phyloP scores from a whole-genome alignment of 1,140 invertebrate species.

The Drosophila pallidifrons region DNA sequence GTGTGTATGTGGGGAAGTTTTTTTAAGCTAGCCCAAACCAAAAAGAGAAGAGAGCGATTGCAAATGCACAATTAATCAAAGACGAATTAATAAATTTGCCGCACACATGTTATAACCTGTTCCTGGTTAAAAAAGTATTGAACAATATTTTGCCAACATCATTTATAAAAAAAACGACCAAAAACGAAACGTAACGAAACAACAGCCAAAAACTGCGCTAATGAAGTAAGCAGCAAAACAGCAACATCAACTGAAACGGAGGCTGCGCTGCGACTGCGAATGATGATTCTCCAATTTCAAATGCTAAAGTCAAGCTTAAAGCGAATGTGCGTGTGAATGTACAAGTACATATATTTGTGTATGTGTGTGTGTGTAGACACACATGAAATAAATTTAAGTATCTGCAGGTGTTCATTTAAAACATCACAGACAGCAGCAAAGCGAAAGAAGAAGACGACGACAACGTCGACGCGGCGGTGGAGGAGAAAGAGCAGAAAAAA shows the following conservation, averaged over 20 bases:
- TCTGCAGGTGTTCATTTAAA: conserved; percentile 84
- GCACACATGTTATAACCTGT: conserved; percentile 39
- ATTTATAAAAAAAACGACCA: conserved; percentile 56
- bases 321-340: conserved; percentile 29
- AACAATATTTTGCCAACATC: conserved; percentile 57
- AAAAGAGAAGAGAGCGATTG: neutral
- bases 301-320: conserved; percentile 74
- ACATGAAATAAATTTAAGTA: conserved; percentile 83
- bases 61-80: conserved; percentile 53
- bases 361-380: conserved; percentile 30
- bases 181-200: conserved; percentile 32
- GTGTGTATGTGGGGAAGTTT: neutral
- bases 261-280: conserved; percentile 40
- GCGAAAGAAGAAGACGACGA: conserved; percentile 57
- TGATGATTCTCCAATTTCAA: conserved; percentile 81
- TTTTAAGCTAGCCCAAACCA: conserved; percentile 1
- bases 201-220: conserved; percentile 64
- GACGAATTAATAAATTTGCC: conserved; percentile 23
- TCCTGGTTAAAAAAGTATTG: conserved; percentile 21
- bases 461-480: neutral
- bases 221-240: conserved; percentile 66
- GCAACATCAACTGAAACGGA: conserved; percentile 39
- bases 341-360: conserved; percentile 9
- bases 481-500: conserved; percentile 52
- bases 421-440: conserved; percentile 76